Conservation (phyloP, 2,888 invertebrate genomes). For the Caenorhabditis sulstoni region DNA sequence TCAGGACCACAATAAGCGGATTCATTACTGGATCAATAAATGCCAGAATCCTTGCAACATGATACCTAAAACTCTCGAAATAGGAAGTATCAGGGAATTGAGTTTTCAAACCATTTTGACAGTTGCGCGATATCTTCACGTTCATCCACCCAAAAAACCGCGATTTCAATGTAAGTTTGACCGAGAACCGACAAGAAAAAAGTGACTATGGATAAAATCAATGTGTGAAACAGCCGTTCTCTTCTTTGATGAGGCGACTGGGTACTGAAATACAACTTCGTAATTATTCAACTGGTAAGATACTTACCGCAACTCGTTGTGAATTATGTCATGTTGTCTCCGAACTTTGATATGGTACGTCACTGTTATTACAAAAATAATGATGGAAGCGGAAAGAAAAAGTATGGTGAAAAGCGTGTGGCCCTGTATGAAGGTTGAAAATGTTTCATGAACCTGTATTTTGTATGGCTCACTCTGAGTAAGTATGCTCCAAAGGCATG, state of each 20-base stretch:
- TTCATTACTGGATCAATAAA: constrained; percentile 79
- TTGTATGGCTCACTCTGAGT: constrained; percentile 42
- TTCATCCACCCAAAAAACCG: constrained; percentile 79
- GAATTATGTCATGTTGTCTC: constrained; percentile 75
- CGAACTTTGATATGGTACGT: constrained; percentile 76
- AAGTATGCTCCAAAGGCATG: constrained; percentile 75
- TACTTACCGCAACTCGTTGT: constrained; percentile 63
- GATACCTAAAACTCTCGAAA: constrained; percentile 70
- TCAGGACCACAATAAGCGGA: constrained; percentile 76
- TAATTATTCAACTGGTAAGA: background rate
- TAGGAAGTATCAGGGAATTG: too few species aligned
- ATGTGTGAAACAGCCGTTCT: constrained; percentile 78
- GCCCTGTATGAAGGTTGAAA: constrained; percentile 56
- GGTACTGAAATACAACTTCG: constrained; percentile 62
- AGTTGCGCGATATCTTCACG: constrained; percentile 66
- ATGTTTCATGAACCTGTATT: too few species aligned
- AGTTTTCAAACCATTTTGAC: constrained; percentile 56
- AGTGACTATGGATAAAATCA: constrained; percentile 76
- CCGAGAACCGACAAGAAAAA: constrained; percentile 76
- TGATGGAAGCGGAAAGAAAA: constrained; percentile 75
- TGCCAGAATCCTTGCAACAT: constrained; percentile 73
- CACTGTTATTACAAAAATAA: constrained; percentile 77
- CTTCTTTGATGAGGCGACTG: constrained; percentile 77
- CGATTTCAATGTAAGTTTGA: constrained; percentile 79
- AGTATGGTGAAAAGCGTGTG: constrained; percentile 78